Base-by-base conservation (phyloP, 2,888 invertebrate species). In the Andrena chrysosceles region DNA sequence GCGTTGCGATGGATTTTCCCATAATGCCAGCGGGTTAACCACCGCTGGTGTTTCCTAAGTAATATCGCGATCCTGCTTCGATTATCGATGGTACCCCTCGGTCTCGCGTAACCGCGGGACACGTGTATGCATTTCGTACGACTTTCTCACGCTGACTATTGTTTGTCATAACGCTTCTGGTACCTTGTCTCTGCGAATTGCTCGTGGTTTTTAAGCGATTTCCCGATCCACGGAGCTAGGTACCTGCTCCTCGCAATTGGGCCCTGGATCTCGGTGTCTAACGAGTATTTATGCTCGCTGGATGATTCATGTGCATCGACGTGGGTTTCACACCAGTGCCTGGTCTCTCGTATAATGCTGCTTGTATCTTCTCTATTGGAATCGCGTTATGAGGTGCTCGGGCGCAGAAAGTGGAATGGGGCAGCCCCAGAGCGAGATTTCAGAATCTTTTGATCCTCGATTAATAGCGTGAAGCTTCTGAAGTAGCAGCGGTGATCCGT, bases 21-120 rank as follows among this genome's bases (percentile, higher is more conserved):
- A 75, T 87, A 87, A 87, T 85, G 85, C 85, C 83, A 85, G 71
- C 78, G 78, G 87, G 79, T 86, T 86, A 82, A 56, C 31, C 59
- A 71, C 73, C 83, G 80, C 31, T 49, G 71, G 80, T 83, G 84
- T 75, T 73, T 84, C 42, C 70, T 79, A 72, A 77, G 84, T 77
- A 86, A 86, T 42, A 86, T 86, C 83, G 79, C 70, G 83, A 83
- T 79, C 66, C 69, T 48, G 59, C 66, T 60, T 56, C 67, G 82
- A 74, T 78, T 82, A 75, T 73, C 75, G 77, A 72, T 73, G 72
- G 42, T 16, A 42, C 4, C 42, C 16, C 42, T 42, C 42, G 42
- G 69, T 68, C 48, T 56, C n/a, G 60, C 23, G 52, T 48, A 56
- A 52, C 42, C 35, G 23, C 63, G 63, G 35, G 52, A 71, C 68